Base-by-base conservation (phyloP, 1,140 invertebrate genomes). In the Thaumatotibia leucotreta region DNA sequence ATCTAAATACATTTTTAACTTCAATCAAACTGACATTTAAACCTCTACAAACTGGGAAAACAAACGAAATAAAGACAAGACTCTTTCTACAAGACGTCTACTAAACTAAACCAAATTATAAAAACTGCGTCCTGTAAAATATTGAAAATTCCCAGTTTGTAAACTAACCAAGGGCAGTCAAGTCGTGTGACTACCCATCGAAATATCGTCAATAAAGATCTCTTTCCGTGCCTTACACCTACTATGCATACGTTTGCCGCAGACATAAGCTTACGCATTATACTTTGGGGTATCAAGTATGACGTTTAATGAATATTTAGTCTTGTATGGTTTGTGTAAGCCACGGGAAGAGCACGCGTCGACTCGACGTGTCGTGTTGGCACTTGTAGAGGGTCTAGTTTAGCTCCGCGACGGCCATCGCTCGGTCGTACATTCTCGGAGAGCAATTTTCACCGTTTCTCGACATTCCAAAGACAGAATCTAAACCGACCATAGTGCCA, bases 1-100 rank as follows among this genome's bases (percentile, higher is more conserved):
- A 77, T 63, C 65, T 73, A 75, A 72, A 70, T 67, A 70, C 72
- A 75, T 67, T 65, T 67, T 67, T 67, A 66, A 61, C 64, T 63
- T 69, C 63, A 66, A 69, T 64, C 52, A 70, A 58, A 68, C 39
- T 58, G 71, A 64, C 61, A 61, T 65, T 61, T 6, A 24, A n/a
- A 29, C 65, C 65, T 9, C 58, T 65, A 31, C 72, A 65, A 61
- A 75, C 64, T 68, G 67, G 69, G 71, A 68, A 67, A 65, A 64
- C 66, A 66, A 75, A 77, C 63, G 45, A 33, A 62, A 62, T 62
- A 35, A 72, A 75, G 69, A 62, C n/a, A n/a, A n/a, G n/a, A n/a
- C 64, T 75, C 67, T 75, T 70, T 73, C 50, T 71, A 76, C 67
- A 73, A 72, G 69, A 66, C 50, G 52, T 35, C 50, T 49, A 64